A percentile compares a stretch with the other conserved stretches of the same genome.
Conservation (phyloP, 2,888 invertebrate species). For the Cheilosia variabilis region DNA sequence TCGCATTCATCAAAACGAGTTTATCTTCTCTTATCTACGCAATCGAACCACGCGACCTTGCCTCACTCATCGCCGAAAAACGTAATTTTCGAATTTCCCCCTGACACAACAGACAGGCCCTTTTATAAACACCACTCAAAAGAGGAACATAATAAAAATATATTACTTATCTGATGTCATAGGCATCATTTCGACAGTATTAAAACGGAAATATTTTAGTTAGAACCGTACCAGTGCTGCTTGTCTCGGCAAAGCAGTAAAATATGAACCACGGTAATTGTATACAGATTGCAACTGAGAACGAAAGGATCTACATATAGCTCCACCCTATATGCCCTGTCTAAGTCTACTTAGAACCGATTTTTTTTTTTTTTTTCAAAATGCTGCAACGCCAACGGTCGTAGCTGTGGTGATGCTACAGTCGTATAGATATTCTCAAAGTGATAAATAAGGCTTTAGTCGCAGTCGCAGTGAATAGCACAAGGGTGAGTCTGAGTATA, state of each 20-base stretch:
- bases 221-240: neutral
- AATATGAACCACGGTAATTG: slow-evolving; percentile 57
- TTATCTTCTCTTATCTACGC: slow-evolving; percentile 46
- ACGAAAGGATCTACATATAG: neutral
- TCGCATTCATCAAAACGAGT: slow-evolving; percentile 48
- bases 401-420: slow-evolving; percentile 38
- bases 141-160: slow-evolving; percentile 46
- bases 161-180: slow-evolving; percentile 37
- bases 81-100: slow-evolving; percentile 55
- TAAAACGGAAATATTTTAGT: slow-evolving; percentile 35
- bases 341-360: too few species aligned
- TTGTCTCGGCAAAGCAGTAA: slow-evolving; percentile 30
- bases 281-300: slow-evolving; percentile 40
- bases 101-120: slow-evolving; percentile 10
- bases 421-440: slow-evolving; percentile 24
- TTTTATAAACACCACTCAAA: slow-evolving; percentile 16
- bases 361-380: neutral
- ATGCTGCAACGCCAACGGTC: slow-evolving; percentile 20
- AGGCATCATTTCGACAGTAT: slow-evolving; percentile 45
- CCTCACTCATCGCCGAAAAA: slow-evolving; percentile 18
- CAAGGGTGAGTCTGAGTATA: slow-evolving; percentile 21
- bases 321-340: neutral
- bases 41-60: slow-evolving; percentile 55
- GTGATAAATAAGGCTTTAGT: slow-evolving; percentile 41
- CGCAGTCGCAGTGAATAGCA: neutral